Evolutionary conservation across 2,797 vertebrate genomes (phyloP).

Genomic region (Rhynchonycteris naso): DNA sequence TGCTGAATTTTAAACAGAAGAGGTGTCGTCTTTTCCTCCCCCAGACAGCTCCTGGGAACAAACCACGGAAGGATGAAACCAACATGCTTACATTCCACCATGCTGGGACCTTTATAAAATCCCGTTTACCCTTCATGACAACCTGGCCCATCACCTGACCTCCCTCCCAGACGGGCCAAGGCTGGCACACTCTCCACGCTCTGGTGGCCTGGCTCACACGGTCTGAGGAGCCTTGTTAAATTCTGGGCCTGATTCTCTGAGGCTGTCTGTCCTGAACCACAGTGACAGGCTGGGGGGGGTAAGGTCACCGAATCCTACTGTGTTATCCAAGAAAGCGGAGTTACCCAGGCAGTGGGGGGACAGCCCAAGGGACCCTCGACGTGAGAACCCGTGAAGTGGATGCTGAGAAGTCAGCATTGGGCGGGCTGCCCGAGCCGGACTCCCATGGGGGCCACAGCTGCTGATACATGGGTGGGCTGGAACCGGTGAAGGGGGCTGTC

Average conservation of each 20-base stretch:
- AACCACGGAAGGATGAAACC: not conserved
- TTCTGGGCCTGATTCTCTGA: not conserved
- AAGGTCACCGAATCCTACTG: not conserved
- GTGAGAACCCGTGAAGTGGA: not conserved
- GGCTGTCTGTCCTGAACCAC: not conserved
- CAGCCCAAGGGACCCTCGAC: not conserved
- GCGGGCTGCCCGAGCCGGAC: not conserved
- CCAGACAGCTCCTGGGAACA: not conserved
- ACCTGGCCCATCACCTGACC: not conserved
- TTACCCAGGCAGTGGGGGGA: not conserved
- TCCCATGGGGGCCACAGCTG: not conserved
- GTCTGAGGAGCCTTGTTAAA: not conserved
- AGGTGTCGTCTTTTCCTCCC: not conserved
- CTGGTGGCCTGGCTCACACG: not conserved
- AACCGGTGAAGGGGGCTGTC: not conserved
- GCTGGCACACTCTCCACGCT: not conserved
- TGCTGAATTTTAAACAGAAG: constrained; percentile 14
- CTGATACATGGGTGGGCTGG: not conserved
- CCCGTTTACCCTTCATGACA: not conserved
- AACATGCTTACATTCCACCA: not conserved
- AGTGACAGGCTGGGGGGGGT: not conserved
- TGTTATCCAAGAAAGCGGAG: not conserved
- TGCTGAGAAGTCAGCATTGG: not conserved
- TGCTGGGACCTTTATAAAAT: not conserved
- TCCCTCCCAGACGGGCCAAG: not conserved